phyloP scores from a whole-genome alignment of 2,113 vertebrate species.

The Riparia riparia region DNA sequence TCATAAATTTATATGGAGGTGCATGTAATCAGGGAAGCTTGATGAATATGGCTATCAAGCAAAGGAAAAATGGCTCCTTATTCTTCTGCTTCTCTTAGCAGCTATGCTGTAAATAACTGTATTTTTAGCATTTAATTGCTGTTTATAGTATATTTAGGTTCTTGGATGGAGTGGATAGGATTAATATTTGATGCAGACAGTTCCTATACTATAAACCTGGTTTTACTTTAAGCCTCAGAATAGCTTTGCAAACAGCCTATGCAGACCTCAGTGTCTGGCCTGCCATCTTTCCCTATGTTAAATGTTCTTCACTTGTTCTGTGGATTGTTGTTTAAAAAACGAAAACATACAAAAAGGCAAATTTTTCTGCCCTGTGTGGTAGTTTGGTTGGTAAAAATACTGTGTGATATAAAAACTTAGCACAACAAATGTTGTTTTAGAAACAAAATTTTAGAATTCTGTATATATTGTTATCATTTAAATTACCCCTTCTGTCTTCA shows the following conservation, averaged over 20 bases:
- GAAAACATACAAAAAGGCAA: neutral
- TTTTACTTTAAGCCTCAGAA: neutral
- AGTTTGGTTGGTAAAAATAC: neutral
- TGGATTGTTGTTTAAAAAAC: neutral
- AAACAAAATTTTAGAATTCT: neutral
- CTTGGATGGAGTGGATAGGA: neutral
- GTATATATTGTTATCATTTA: neutral
- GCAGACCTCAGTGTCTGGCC: neutral
- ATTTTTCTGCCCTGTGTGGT: neutral
- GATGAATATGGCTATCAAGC: neutral
- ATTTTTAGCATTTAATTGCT: neutral
- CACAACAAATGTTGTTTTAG: neutral
- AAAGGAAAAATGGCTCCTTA: neutral
- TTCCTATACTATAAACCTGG: neutral
- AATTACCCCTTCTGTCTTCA: neutral
- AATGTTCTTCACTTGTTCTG: neutral
- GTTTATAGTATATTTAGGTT: neutral
- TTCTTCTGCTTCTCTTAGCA: neutral
- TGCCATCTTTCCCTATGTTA: neutral
- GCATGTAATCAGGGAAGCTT: neutral
- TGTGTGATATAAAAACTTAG: neutral
- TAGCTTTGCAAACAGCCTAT: neutral
- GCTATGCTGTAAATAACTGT: neutral
- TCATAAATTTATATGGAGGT: neutral
- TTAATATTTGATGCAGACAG: neutral